A percentile compares a stretch with the other conserved stretches of the same genome.
Conservation (phyloP, 2,113 vertebrate genomes). For the Probosciger aterrimus region DNA sequence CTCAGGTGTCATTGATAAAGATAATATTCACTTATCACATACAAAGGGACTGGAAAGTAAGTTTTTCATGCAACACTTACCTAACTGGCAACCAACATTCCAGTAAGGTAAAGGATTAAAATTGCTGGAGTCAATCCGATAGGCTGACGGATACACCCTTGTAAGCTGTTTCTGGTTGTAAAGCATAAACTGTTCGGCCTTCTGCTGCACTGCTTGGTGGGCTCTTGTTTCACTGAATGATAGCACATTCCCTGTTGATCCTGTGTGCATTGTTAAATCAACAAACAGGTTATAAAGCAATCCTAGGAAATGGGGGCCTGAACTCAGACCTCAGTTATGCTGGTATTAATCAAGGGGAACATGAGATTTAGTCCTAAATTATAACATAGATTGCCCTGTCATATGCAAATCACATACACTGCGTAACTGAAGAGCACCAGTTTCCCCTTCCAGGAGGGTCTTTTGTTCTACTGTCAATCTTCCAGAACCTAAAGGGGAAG, state of each 20-base stretch:
- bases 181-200: constrained; percentile 86
- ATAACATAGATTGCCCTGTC: rapidly evolving
- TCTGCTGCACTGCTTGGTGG: constrained; percentile 91
- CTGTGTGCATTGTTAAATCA: constrained; percentile 53
- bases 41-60: not conserved
- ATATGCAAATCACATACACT: not conserved
- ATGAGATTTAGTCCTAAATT: not conserved
- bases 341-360: not conserved
- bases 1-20: not conserved
- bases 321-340: not conserved
- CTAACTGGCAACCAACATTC: constrained; percentile 94
- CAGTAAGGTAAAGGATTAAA: constrained; percentile 96
- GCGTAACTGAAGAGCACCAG: not conserved
- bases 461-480: not conserved
- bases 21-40: not conserved
- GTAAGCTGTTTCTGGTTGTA: constrained; percentile 96
- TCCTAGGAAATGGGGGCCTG: not conserved
- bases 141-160: constrained; percentile 94
- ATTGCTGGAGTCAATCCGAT: constrained; percentile 96
- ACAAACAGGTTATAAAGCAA: not conserved
- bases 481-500: not conserved
- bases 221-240: constrained; percentile 95
- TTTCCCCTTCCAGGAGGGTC: not conserved
- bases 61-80: constrained; percentile 60
- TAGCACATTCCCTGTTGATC: constrained; percentile 88